A percentile compares a stretch with the other conserved stretches of the same genome.
Conservation (phyloP, 2,797 vertebrate genomes). For the Peromyscus melanophrys region DNA sequence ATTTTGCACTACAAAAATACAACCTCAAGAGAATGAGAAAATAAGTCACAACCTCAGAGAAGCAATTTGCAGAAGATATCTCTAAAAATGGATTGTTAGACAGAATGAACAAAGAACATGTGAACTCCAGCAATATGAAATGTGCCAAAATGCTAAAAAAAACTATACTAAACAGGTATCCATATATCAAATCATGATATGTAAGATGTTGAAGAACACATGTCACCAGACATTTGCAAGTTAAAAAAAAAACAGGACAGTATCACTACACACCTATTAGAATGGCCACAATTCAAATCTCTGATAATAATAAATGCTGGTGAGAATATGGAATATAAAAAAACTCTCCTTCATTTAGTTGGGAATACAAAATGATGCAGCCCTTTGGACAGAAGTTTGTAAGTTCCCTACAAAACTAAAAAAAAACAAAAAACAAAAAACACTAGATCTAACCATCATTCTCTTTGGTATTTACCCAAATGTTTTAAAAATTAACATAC, state of each 20-base stretch:
- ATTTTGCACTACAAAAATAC: not conserved
- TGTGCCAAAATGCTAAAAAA: not conserved
- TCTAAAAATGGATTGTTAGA: not conserved
- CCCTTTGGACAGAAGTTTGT: not conserved
- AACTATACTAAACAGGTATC: not conserved
- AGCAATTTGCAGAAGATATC: not conserved
- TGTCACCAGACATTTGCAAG: not conserved
- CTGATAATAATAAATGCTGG: not conserved
- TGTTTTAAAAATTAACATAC: not conserved
- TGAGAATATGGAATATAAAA: too few species aligned
- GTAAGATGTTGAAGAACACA: not conserved
- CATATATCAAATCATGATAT: not conserved
- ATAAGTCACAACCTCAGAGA: not conserved
- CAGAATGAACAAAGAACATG: not conserved
- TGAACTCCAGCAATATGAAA: slow-evolving; percentile 25
- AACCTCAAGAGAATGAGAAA: not conserved
- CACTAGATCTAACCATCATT: not conserved
- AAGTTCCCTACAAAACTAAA: not conserved
- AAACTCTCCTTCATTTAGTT: not conserved
- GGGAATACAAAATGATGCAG: not conserved
- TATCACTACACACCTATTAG: not conserved
- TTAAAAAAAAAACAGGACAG: not conserved
- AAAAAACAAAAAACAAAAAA: not conserved
- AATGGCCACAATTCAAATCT: not conserved
- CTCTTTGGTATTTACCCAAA: not conserved